Evolutionary conservation across 2,888 invertebrate genomes (phyloP), one percentile per base, ranked within the genome.

Genomic region (Papilio demoleus): DNA sequence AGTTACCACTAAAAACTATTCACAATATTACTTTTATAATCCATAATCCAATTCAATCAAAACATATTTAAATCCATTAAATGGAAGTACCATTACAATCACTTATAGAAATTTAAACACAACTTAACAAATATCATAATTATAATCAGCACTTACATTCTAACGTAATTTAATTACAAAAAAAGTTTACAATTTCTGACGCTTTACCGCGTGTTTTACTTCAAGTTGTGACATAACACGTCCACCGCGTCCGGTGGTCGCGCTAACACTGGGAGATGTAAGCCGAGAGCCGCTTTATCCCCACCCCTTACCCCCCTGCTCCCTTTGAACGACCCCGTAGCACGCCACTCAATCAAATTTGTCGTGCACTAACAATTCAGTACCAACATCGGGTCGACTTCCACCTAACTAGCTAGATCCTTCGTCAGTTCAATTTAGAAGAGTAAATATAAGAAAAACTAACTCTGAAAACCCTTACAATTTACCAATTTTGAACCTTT

Each of bases 311-410:
- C 8, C 45, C 34, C 36, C 50, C 59, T 40, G 38, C 53, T 66
- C 66, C 66, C 66, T 36, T 60, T 50, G 61, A 53, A 42, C 60
- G 66, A 53, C 61, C 61, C 61, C 61, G 61, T 61, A 61, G 61
- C 64, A 24, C 67, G 53, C 61, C 50, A 67, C 67, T 67, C 67
- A 67, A 61, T 67, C 67, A 67, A 67, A 67, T 67, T 67, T 61
- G 67, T 67, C 67, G 67, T 67, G 67, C 31, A 53, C 67, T 53
- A 61, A 67, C 67, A 67, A 61, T 67, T 40, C 40, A 53, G 61
- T 45, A 62, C 67, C 24, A 12, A 53, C 17, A 59, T 24, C 36
- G 42, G 67, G 50, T 53, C 53, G 61, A 60, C 61, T 61, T 61
- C 38, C 34, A 67, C 50, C 61, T 61, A 38, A 36, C 60, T 50